A percentile compares a stretch with the other conserved stretches of the same genome.
phyloP scores from a whole-genome alignment of 2,888 invertebrate species.

The Harmothoe impar region DNA sequence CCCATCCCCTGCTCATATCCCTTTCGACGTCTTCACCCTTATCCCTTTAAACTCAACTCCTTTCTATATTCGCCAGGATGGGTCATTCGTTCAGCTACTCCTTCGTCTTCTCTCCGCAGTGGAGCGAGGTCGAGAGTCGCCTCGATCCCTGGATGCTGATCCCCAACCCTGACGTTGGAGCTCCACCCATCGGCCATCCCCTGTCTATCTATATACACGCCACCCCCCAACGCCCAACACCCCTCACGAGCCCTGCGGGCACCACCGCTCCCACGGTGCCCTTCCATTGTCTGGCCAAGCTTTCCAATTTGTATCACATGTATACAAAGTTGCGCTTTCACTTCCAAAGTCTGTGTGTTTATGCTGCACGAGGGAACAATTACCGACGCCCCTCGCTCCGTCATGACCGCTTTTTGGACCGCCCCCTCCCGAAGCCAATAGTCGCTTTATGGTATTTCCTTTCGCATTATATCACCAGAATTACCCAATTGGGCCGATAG shows the following conservation, averaged over 20 bases:
- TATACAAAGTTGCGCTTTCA: constrained; percentile 61
- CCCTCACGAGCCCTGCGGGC: neutral
- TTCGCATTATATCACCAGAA: constrained; percentile 57
- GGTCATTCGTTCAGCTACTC: no score
- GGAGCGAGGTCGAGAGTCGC: no score
- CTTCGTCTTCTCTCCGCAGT: no score
- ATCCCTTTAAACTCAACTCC: no score
- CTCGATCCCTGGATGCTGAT: no score
- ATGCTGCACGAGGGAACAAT: constrained; percentile 8
- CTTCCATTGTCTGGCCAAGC: constrained; percentile 52
- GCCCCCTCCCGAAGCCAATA: constrained; percentile 41
- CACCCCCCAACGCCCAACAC: neutral
- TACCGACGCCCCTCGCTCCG: constrained; percentile 35
- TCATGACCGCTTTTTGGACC: neutral
- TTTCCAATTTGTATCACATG: constrained; percentile 57
- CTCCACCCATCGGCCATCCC: neutral
- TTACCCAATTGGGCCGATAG: constrained; percentile 52
- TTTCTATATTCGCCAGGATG: no score
- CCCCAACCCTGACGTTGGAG: neutral
- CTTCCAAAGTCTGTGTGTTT: constrained; percentile 55
- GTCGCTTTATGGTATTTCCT: constrained; percentile 58
- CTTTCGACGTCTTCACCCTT: no score
- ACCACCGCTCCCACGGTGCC: neutral
- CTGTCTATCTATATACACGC: neutral
- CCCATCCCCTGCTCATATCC: no score